Evolutionary conservation across 2,888 invertebrate species (phyloP).

Genomic region (Idaea aversata): DNA sequence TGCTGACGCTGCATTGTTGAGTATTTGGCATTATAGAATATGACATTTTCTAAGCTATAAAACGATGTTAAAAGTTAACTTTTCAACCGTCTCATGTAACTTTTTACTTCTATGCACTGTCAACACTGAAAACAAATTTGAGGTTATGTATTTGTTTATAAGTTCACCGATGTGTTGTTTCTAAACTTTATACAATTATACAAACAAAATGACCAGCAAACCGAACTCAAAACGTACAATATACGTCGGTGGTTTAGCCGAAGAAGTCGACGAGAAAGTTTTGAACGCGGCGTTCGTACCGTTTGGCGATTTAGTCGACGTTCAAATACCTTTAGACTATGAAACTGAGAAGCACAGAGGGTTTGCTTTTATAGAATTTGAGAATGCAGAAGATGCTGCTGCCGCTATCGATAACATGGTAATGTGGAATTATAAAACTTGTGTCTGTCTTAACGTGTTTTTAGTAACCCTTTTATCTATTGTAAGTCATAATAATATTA

Average conservation of each 20-base stretch:
- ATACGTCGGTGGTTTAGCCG: slow-evolving; percentile 92
- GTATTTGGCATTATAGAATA: too few relatives aligned
- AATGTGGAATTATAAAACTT: slow-evolving; percentile 28
- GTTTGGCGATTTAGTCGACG: slow-evolving; percentile 98
- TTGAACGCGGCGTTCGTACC: slow-evolving; percentile 98
- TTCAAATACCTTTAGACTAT: slow-evolving; percentile 98
- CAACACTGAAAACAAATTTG: background rate
- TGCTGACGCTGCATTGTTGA: too few relatives aligned
- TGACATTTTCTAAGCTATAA: too few relatives aligned
- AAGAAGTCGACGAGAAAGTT: slow-evolving; percentile 98
- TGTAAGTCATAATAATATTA: too few relatives aligned
- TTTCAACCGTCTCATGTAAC: too few relatives aligned
- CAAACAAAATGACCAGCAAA: slow-evolving; percentile 65
- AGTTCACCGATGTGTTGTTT: background rate
- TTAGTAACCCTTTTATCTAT: too few relatives aligned
- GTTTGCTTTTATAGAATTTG: slow-evolving; percentile 99
- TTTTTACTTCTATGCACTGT: too few relatives aligned
- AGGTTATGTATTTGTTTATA: slow-evolving; percentile 3
- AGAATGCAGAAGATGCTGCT: slow-evolving; percentile 98
- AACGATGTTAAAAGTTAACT: too few relatives aligned
- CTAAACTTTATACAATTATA: background rate
- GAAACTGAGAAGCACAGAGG: slow-evolving; percentile 98
- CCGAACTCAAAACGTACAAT: slow-evolving; percentile 89
- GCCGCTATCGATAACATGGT: slow-evolving; percentile 99
- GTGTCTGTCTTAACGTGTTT: too few relatives aligned